A percentile compares a stretch with the other conserved stretches of the same genome.
phyloP scores from a whole-genome alignment of 2,113 vertebrate species.

The Chionis minor region DNA sequence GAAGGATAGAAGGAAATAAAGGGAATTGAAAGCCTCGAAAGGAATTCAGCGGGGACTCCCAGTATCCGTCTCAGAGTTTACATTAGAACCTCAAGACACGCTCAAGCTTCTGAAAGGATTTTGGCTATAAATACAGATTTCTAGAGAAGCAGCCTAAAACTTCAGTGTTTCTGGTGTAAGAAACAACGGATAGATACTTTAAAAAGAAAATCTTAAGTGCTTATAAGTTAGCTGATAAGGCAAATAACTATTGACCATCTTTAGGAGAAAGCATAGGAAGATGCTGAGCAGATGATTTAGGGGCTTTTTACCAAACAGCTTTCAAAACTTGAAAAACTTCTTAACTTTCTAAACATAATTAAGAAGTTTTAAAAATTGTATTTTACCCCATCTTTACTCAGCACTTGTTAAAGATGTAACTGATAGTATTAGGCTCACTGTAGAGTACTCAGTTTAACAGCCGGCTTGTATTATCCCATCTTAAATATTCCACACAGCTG shows the following conservation, averaged over 20 bases:
- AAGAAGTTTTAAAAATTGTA: accelerated
- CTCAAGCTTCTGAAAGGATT: background rate
- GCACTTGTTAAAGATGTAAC: background rate
- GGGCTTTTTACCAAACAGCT: background rate
- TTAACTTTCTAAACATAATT: background rate
- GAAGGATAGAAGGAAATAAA: background rate
- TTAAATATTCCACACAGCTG: slow-evolving; percentile 24
- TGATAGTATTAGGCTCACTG: background rate
- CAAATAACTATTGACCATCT: background rate
- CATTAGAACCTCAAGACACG: background rate
- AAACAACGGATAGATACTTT: background rate
- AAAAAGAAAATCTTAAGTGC: background rate
- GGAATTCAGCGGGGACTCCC: background rate
- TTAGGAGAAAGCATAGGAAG: background rate
- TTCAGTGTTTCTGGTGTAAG: background rate
- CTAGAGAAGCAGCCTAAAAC: background rate
- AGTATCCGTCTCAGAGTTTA: background rate
- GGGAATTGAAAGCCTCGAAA: background rate
- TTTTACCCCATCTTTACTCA: background rate
- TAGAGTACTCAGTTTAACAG: background rate
- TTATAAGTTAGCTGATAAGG: background rate
- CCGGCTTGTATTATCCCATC: background rate
- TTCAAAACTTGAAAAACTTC: background rate
- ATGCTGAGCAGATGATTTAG: background rate
- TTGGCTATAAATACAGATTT: background rate